Conservation (phyloP, 1,140 invertebrate species). For the Vollenhovia emeryi region DNA sequence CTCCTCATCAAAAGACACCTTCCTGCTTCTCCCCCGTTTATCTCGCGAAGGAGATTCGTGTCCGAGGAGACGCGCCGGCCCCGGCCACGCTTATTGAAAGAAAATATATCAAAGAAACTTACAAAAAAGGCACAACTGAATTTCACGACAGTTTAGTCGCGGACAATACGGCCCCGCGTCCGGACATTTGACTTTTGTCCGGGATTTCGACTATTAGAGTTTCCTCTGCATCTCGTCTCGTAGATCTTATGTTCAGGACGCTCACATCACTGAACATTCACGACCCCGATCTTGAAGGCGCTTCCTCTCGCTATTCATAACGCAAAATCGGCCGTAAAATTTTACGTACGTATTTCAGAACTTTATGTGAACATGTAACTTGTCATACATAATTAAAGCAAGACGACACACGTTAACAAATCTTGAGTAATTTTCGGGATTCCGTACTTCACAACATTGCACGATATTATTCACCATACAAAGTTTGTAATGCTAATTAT, state of each 20-base stretch:
- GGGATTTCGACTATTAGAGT: constrained; percentile 73
- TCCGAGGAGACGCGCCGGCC: constrained; percentile 15
- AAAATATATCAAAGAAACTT: constrained; percentile 76
- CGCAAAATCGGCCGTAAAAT: constrained; percentile 22
- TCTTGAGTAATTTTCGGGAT: too few species aligned
- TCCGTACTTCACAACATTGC: too few species aligned
- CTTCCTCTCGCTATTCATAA: constrained; percentile 22
- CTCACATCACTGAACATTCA: constrained; percentile 47
- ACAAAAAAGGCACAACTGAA: constrained; percentile 82
- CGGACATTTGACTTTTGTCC: constrained; percentile 84
- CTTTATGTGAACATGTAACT: not conserved
- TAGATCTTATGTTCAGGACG: constrained; percentile 47
- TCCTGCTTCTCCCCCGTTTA: constrained; percentile 67
- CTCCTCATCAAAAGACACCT: constrained; percentile 75
- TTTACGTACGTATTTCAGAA: not conserved
- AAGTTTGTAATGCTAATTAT: too few species aligned
- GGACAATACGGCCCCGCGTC: constrained; percentile 73
- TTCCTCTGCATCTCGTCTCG: constrained; percentile 67
- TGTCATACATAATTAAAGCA: not conserved
- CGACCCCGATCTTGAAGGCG: constrained; percentile 43
- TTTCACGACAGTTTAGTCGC: constrained; percentile 83
- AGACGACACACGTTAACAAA: too few species aligned
- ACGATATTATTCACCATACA: too few species aligned
- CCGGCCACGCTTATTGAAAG: constrained; percentile 69
- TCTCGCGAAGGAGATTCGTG: constrained; percentile 34